Conservation (phyloP, 2,113 vertebrate species). For the Typhlomys cinereus region DNA sequence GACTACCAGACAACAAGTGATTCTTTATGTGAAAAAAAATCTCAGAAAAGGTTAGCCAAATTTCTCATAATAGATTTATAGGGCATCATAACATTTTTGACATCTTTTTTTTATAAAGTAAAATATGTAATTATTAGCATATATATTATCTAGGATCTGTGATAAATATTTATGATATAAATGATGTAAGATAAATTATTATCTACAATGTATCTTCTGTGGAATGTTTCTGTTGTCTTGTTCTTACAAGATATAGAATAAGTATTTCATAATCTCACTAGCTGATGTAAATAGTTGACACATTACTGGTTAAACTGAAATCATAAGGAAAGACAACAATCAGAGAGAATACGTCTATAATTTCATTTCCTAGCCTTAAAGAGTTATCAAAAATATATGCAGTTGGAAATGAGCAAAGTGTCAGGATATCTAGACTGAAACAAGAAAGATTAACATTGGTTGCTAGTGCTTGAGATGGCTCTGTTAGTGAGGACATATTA, state of each 20-base stretch:
- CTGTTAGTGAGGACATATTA: conserved; percentile 21
- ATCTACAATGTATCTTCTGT: neutral
- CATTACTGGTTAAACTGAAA: neutral
- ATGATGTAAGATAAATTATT: too few relatives aligned
- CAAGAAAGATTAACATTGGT: neutral
- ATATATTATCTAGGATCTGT: too few relatives aligned
- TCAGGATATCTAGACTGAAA: neutral
- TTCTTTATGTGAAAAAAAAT: neutral
- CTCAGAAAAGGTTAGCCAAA: neutral
- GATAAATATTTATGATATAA: too few relatives aligned
- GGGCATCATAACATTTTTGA: neutral
- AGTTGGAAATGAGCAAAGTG: neutral
- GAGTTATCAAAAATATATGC: neutral
- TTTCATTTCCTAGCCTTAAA: neutral
- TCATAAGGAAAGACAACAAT: neutral
- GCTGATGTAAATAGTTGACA: neutral
- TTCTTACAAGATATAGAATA: neutral
- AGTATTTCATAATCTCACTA: neutral
- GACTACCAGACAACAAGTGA: too few relatives aligned
- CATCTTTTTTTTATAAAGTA: too few relatives aligned
- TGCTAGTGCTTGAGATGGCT: neutral
- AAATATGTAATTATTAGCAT: too few relatives aligned
- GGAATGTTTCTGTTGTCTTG: neutral
- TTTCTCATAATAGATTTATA: neutral
- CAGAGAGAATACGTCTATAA: neutral